These are phyloP conservation scores for Protodeltote pygarga DNA, from an alignment of 2,888 invertebrate species.

Conservation along the genomic window DNA sequence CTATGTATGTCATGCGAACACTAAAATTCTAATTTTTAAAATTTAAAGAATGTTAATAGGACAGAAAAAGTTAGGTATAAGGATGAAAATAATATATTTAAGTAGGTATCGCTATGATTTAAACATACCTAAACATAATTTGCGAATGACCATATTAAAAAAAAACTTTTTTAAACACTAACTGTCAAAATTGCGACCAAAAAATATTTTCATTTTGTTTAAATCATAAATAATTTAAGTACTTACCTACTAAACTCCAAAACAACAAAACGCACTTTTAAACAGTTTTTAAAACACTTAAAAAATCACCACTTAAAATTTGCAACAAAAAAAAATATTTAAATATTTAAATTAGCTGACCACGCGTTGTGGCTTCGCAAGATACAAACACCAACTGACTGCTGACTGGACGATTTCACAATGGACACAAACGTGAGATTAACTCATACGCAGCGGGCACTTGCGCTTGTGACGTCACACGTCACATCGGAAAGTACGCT, in stretches of 20 bases:
- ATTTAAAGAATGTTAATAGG: too few species aligned
- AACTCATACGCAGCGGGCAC: conserved; percentile 5
- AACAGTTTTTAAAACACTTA: background rate
- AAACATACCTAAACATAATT: too few species aligned
- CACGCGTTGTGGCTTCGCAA: conserved; percentile 5
- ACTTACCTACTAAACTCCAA: background rate
- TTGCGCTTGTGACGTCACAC: conserved; percentile 29
- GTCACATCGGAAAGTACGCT: conserved; percentile 14
- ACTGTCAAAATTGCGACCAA: too few species aligned
- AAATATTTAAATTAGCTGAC: background rate
- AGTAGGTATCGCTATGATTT: too few species aligned
- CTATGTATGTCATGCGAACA: too few species aligned
- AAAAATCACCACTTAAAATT: background rate
- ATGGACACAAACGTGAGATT: conserved; percentile 37
- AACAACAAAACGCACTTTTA: background rate
- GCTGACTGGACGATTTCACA: conserved; percentile 46
- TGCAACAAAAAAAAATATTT: background rate
- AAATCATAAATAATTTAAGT: background rate
- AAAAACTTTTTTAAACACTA: too few species aligned
- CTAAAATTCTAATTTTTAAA: too few species aligned
- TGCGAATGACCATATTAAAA: too few species aligned
- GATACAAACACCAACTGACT: conserved; percentile 17
- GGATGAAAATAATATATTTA: too few species aligned
- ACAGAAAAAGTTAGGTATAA: too few species aligned
- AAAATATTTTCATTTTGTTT: too few species aligned